Evolutionary conservation across 1,140 invertebrate genomes (phyloP), one percentile per base, ranked within the genome.

Genomic region (Metopolophium dirhodum): DNA sequence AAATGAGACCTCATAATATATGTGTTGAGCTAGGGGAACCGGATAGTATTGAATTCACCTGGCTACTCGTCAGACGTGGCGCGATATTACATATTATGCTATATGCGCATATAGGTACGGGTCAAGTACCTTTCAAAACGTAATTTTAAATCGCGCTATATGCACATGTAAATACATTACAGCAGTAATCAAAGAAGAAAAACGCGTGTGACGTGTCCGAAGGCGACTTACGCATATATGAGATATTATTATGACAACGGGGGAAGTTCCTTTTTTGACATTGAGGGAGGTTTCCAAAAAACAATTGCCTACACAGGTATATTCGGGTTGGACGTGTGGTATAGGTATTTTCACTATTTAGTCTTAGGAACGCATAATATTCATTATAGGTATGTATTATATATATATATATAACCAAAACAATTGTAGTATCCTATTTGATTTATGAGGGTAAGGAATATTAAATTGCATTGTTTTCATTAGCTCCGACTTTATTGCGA

Each of bases 1-100:
- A 90, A 90, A 90, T 90, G 89, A 90, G 89, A 90, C 89, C 61
- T 90, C 54, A n/a, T 47, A 61, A 57, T 57, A 54, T 54, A 51
- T 47, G 18, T 14, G 20, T 18, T 22, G 89, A 68, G 89, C 23
- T 89, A 57, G n/a, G 88, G 88, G 88, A 57, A 89, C 88, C 88
- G 88, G 49, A 89, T 89, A 57, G 51, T 89, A 57, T 89, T 37
- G 49, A 89, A 89, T 89, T 57, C 88, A 89, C 88, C 88, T 89
- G 88, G 88, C 88, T 90, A 68, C 41, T 20, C 88, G 88, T 61
- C 35, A 61, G 23, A 61, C 88, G 18, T 90, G 23, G 35, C 22
- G 18, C 20, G 49, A 89, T 89, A 54, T 86, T 89, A 88, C 30
- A 88, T 87, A 51, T 11, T 87, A 51, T 11, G 47, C 51, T 54